Evolutionary conservation across 2,888 invertebrate genomes (phyloP).

Genomic region (Eupeodes luniger): DNA sequence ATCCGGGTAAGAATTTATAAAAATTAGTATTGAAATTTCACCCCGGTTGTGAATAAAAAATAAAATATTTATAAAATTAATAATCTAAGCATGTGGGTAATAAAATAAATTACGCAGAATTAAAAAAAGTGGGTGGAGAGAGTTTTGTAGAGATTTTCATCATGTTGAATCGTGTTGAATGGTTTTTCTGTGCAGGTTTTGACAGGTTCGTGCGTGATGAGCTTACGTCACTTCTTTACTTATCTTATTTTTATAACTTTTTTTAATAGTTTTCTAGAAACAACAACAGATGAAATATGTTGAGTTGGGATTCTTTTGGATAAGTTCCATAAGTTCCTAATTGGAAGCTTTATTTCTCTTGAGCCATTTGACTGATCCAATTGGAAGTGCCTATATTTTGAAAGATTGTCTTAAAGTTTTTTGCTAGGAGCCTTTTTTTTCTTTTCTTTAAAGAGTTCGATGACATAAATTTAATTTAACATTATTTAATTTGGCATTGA

Average conservation of each 20-base stretch:
- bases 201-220: conserved; percentile 50
- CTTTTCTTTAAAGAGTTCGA: background rate
- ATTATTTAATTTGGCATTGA: background rate
- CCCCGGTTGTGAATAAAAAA: conserved; percentile 41
- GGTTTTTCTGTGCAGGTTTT: conserved; percentile 26
- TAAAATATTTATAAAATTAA: background rate
- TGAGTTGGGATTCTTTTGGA: background rate
- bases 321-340: background rate
- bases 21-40: conserved; percentile 1
- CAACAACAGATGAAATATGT: background rate
- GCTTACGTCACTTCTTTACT: conserved; percentile 56
- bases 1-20: conserved; percentile 67
- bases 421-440: background rate
- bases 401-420: background rate
- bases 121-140: conserved; percentile 30
- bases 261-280: background rate
- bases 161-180: conserved; percentile 58
- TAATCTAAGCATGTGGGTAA: background rate
- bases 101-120: conserved; percentile 42
- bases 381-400: background rate
- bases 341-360: background rate
- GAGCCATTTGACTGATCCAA: background rate
- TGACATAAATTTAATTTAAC: background rate
- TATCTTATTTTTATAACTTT: background rate
- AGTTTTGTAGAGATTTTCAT: conserved; percentile 57